A percentile compares a stretch with the other conserved stretches of the same genome.
phyloP scores from a whole-genome alignment of 1,140 invertebrate species.

The Phenacoccus solenopsis region DNA sequence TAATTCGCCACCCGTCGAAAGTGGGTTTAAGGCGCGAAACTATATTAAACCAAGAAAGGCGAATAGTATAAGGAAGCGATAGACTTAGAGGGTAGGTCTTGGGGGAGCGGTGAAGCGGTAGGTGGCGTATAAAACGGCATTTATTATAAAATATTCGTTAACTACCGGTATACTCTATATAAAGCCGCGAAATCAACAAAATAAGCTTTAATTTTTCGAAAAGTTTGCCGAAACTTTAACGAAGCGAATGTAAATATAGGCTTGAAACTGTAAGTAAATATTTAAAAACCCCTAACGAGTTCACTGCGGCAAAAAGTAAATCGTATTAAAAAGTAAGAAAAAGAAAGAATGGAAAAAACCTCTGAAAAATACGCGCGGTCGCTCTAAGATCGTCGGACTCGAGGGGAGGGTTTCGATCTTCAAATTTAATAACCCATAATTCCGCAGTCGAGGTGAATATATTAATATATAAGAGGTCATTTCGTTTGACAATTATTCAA shows the following conservation, averaged over 20 bases:
- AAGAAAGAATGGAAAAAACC: neutral
- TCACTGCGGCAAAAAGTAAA: slow-evolving; percentile 12
- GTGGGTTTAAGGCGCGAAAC: too few species aligned
- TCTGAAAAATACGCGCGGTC: neutral
- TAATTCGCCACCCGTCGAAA: too few species aligned
- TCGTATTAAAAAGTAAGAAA: neutral
- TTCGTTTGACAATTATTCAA: slow-evolving; percentile 18
- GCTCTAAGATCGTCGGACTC: too few species aligned
- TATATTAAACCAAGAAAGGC: neutral
- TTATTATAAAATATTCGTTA: neutral
- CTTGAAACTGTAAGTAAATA: slow-evolving; percentile 11
- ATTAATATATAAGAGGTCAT: slow-evolving; percentile 18
- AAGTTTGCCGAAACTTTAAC: slow-evolving; percentile 5
- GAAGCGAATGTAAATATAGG: slow-evolving; percentile 13
- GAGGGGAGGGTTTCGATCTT: neutral
- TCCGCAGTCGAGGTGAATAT: slow-evolving; percentile 13
- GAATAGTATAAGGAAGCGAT: neutral
- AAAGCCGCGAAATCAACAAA: neutral
- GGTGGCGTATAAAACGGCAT: neutral
- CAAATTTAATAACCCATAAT: slow-evolving; percentile 16
- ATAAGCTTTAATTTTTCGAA: neutral
- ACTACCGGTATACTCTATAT: neutral
- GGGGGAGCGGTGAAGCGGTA: neutral
- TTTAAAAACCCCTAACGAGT: slow-evolving; percentile 14
- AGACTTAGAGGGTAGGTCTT: too few species aligned